A percentile compares a stretch with the other conserved stretches of the same genome.
Evolutionary conservation across 2,797 vertebrate genomes (phyloP).

Genomic region (Atherinosoma microstoma): DNA sequence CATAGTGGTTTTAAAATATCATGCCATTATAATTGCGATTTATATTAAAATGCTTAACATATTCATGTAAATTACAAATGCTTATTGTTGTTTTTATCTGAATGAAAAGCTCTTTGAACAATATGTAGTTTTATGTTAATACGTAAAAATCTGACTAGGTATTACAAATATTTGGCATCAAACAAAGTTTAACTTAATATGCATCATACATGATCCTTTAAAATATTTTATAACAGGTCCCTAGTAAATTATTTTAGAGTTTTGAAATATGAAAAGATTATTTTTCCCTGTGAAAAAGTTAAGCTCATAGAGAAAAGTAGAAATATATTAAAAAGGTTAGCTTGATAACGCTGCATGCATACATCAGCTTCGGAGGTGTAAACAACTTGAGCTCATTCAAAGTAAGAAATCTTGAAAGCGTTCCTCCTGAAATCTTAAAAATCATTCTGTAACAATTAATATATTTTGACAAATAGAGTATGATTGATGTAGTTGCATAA

Average conservation of each 20-base stretch:
- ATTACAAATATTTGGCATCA: constrained; percentile 62
- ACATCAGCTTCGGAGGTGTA: constrained; percentile 40
- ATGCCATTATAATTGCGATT: constrained; percentile 40
- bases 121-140: constrained; percentile 56
- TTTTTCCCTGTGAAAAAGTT: constrained; percentile 40
- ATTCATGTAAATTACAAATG: constrained; percentile 56
- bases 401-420: constrained; percentile 31
- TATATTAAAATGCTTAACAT: constrained; percentile 42
- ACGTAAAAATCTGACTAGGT: constrained; percentile 46
- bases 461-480: constrained; percentile 39
- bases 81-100: constrained; percentile 38
- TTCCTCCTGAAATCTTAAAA: constrained; percentile 40
- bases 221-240: constrained; percentile 47
- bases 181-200: constrained; percentile 35
- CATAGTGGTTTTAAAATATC: constrained; percentile 57
- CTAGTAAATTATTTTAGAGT: constrained; percentile 23
- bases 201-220: constrained; percentile 27
- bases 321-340: constrained; percentile 72
- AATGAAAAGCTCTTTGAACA: constrained; percentile 48
- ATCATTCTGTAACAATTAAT: constrained; percentile 14
- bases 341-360: constrained; percentile 57
- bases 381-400: constrained; percentile 58
- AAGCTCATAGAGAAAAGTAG: constrained; percentile 40
- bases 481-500: constrained; percentile 20
- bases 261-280: constrained; percentile 27